phyloP scores from a whole-genome alignment of 2,113 vertebrate species.

The Oenanthe oenanthe region DNA sequence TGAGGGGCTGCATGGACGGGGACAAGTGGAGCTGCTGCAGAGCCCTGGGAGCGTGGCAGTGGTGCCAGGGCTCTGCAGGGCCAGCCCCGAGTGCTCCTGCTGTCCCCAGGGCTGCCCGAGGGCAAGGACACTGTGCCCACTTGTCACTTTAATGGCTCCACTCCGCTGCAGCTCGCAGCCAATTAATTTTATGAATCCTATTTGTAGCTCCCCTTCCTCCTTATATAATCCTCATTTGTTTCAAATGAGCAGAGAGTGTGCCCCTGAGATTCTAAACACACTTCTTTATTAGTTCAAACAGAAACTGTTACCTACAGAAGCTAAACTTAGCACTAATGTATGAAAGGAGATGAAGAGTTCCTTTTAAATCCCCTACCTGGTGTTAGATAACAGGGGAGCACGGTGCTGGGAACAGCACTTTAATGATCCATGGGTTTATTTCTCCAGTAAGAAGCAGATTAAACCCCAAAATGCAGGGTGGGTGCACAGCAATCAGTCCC shows the following conservation, averaged over 20 bases:
- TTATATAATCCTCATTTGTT: conserved; percentile 53
- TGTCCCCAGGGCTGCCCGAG: background rate
- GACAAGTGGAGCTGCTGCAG: background rate
- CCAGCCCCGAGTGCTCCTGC: background rate
- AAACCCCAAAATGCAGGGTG: background rate
- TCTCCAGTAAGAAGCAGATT: background rate
- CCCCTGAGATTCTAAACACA: conserved; percentile 28
- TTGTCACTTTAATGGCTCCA: background rate
- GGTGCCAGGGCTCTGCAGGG: background rate
- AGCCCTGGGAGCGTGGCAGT: fast-evolving
- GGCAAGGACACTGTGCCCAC: background rate
- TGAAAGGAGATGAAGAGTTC: background rate
- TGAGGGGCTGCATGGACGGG: fast-evolving
- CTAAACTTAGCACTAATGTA: conserved; percentile 29
- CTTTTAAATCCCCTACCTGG: background rate
- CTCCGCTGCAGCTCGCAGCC: background rate
- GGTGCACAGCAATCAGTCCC: background rate
- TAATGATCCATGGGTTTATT: background rate
- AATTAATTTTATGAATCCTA: conserved; percentile 43
- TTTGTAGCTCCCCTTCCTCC: conserved; percentile 21
- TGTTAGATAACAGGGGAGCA: background rate
- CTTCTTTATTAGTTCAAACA: conserved; percentile 23
- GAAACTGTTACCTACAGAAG: conserved; percentile 30
- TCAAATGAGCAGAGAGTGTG: conserved; percentile 13
- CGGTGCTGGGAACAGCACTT: background rate